phyloP scores from a whole-genome alignment of 1,140 invertebrate genomes.

The Holotrichia oblita region DNA sequence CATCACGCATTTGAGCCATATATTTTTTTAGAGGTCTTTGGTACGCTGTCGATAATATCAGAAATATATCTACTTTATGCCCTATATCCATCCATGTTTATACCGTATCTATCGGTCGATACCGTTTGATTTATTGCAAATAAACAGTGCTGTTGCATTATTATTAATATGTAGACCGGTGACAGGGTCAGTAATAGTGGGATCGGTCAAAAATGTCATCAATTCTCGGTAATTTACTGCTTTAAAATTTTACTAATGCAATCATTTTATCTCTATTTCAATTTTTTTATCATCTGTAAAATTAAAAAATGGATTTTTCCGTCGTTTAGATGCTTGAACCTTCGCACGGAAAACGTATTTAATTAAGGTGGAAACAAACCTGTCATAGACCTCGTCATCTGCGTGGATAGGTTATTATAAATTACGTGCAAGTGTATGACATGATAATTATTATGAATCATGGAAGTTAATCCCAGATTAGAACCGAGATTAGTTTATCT shows the following conservation, averaged over 20 bases:
- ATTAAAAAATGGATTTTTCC: neutral
- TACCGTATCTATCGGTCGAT: neutral
- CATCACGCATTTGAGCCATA: neutral
- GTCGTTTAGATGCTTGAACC: neutral
- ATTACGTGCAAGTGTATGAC: no score
- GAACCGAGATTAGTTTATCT: no score
- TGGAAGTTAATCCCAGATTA: no score
- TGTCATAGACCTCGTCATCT: neutral
- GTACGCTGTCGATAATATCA: neutral
- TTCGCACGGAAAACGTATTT: neutral
- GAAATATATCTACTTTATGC: neutral
- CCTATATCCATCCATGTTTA: slow-evolving; percentile 4
- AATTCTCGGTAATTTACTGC: neutral
- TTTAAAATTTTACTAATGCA: neutral
- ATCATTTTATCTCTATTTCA: neutral
- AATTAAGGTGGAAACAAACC: neutral
- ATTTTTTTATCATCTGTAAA: neutral
- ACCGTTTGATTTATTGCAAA: neutral
- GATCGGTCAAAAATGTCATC: neutral
- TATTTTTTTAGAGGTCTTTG: slow-evolving; percentile 8
- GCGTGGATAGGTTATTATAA: neutral
- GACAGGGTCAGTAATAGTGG: neutral
- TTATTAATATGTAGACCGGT: slow-evolving; percentile 7
- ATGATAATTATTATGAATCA: no score
- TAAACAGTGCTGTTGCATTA: neutral